Conservation (phyloP, 1,140 invertebrate genomes). For the Rhopalosiphum padi region DNA sequence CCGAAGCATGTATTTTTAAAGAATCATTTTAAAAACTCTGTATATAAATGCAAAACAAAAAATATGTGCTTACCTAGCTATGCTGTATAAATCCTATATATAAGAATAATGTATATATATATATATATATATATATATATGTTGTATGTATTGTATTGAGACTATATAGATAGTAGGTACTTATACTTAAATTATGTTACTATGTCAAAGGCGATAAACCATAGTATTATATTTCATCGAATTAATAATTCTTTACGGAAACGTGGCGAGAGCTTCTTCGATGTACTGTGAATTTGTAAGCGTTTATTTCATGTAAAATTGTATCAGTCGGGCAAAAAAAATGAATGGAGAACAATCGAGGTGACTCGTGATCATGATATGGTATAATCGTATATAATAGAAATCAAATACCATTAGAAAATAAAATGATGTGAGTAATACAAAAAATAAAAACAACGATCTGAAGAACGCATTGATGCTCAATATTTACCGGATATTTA, state of each 20-base stretch:
- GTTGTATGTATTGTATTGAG: too few species aligned
- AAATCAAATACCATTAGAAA: conserved; percentile 1
- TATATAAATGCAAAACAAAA: background rate
- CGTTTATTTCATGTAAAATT: conserved; percentile 13
- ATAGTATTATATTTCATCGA: conserved; percentile 10
- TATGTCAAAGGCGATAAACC: background rate
- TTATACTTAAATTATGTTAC: background rate
- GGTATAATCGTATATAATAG: conserved; percentile 20
- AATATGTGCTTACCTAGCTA: background rate
- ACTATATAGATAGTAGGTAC: background rate
- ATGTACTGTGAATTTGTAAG: background rate
- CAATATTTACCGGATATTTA: conserved; percentile 16
- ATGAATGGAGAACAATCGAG: background rate
- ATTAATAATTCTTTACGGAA: background rate
- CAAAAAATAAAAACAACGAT: background rate
- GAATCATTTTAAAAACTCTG: background rate
- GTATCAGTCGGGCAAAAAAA: background rate
- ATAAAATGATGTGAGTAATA: background rate
- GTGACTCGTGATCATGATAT: background rate
- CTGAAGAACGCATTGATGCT: background rate
- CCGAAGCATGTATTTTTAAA: background rate
- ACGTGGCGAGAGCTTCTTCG: background rate
- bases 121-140: too few species aligned
- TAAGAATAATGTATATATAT: background rate
- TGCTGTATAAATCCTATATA: background rate